Evolutionary conservation across 2,888 invertebrate genomes (phyloP), one percentile per base, ranked within the genome.

Genomic region (Dugesia japonica): DNA sequence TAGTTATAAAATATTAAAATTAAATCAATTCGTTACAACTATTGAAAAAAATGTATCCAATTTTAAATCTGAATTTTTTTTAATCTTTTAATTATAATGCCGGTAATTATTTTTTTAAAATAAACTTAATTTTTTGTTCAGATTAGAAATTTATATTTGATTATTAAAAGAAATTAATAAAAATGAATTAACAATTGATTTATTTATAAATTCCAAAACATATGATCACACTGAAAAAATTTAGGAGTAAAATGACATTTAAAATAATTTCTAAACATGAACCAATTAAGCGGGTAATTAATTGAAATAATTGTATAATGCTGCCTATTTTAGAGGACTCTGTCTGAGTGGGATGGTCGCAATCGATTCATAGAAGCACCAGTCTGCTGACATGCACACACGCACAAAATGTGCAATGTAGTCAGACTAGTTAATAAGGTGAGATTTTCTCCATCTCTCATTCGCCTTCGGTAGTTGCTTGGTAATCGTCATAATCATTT

Each of bases 281-380:
- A 56, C n/a, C 56, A 56, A 56, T 56, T 56, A 56, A 56, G 56
- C 56, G 56, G n/a, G 56, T 56, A 56, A 56, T 56, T 56, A 56
- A 56, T 56, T 56, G 56, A 56, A 56, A 56, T 56, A 20, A 56
- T 56, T 56, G 56, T 56, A 23, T 56, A n/a, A 56, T 56, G n/a
- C 56, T 56, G 23, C 56, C 56, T 56, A n/a, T 56, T 56, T 23
- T 56, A 56, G 56, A 56, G 56, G 56, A 56, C 56, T 56, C 56
- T 23, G 56, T 56, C 56, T 56, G 56, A 56, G 56, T 56, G 56
- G 56, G 56, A 20, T 56, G 56, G 56, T 23, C 56, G 56, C 56
- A 56, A 56, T 56, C 56, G 56, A 56, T 56, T 56, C 56, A 56
- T 23, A 56, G 56, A 56, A 56, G 56, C 56, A 56, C 23, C 56